Base-by-base conservation (phyloP, 2,888 invertebrate species). In the Drosophila prostipennis region DNA sequence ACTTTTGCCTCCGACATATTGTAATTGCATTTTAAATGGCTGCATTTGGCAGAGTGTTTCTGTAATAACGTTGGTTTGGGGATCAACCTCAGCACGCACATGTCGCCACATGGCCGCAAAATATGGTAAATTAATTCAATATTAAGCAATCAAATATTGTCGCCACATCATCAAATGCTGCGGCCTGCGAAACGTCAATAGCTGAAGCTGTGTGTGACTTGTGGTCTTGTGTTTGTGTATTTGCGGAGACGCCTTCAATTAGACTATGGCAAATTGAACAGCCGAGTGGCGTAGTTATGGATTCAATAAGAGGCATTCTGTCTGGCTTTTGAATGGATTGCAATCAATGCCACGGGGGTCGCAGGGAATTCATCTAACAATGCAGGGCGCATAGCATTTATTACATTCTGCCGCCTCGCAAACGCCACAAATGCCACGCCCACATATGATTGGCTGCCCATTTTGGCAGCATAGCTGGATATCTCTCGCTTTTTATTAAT, bases 71-170 rank as follows among this genome's bases (percentile, higher is more conserved):
- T 11, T 57, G 69, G 32, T 26, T n/a, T 46, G 57, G 58, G 56
- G 52, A 32, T 53, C 76, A 80, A 68, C 68, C 80, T 39, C 78
- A 72, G 40, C 53, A 71, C 78, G 49, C 74, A 72, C 45, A 57
- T 7, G 7, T 55, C 8, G 69, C 72, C 69, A 14, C 37, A n/a
- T 39, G 67, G 71, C 87, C 83, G 63, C 87, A 84, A 78, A 71
- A 69, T 78, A 73, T 78, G 87, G 69, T 76, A 85, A 84, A 84
- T 85, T 84, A 84, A 87, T 87, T 87, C 80, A 80, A 82, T 87
- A 87, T 84, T 84, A 77, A 70, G 80, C 80, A 85, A 82, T 84
- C 87, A 87, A 84, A 87, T 85, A 87, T 82, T 84, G 87, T 82
- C 78, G 55, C 87, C 80, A 82, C 87, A 82, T 78, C 77, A 80